Percentiles rank a stretch among this genome's conserved stretches.
These are phyloP conservation scores for Scaptomyza caliginosa DNA, from an alignment of 2,888 invertebrate genomes.

Conservation along the genomic window DNA sequence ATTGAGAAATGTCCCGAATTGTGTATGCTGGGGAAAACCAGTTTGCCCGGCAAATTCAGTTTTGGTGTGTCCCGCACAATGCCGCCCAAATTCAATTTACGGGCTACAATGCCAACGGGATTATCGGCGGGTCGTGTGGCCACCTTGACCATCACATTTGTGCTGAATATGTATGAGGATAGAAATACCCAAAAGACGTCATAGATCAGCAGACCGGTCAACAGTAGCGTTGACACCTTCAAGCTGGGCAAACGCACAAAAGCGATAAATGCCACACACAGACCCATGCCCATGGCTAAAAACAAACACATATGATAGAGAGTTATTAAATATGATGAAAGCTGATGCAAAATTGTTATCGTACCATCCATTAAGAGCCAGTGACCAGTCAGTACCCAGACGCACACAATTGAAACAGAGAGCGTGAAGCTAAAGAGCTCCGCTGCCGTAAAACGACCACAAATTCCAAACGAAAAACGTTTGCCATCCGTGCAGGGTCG, in stretches of 20 bases:
- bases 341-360: slow-evolving; percentile 37
- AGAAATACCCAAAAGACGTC: slow-evolving; percentile 99
- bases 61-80: slow-evolving; percentile 97
- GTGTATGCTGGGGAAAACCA: slow-evolving; percentile 98
- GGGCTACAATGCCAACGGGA: slow-evolving; percentile 96
- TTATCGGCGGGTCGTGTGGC: slow-evolving; percentile 94
- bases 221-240: slow-evolving; percentile 96
- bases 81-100: slow-evolving; percentile 95
- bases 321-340: not conserved
- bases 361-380: slow-evolving; percentile 98
- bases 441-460: slow-evolving; percentile 97
- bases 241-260: slow-evolving; percentile 97
- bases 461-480: slow-evolving; percentile 94
- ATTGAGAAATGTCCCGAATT: slow-evolving; percentile 98
- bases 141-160: slow-evolving; percentile 99
- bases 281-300: slow-evolving; percentile 97
- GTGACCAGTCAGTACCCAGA: slow-evolving; percentile 99
- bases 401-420: slow-evolving; percentile 96
- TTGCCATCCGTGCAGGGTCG: slow-evolving; percentile 93
- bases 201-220: slow-evolving; percentile 96
- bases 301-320: slow-evolving; percentile 44
- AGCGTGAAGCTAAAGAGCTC: slow-evolving; percentile 96
- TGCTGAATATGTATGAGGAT: slow-evolving; percentile 98
- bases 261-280: slow-evolving; percentile 98
- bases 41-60: slow-evolving; percentile 97